Evolutionary conservation across 1,140 invertebrate genomes (phyloP).

Genomic region (Aphelinus atriplicis): DNA sequence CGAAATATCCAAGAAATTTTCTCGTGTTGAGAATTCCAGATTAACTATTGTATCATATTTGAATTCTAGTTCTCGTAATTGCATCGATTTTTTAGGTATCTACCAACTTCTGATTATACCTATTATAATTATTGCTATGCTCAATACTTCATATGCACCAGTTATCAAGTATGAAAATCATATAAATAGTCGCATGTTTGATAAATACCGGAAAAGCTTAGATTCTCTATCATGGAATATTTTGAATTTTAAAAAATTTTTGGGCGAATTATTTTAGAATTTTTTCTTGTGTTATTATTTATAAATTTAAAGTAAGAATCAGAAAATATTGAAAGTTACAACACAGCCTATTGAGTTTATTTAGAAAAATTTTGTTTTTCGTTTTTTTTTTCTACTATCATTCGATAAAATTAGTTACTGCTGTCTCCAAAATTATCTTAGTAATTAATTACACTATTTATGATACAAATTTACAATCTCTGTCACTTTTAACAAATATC

Average conservation of each 20-base stretch:
- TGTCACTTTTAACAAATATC: too few species aligned
- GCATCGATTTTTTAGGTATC: too few species aligned
- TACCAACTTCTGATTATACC: neutral
- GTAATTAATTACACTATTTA: neutral
- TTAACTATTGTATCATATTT: conserved; percentile 19
- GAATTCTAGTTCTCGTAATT: neutral
- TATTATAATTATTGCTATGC: conserved; percentile 37
- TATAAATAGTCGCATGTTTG: conserved; percentile 2
- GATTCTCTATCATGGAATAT: conserved; percentile 11
- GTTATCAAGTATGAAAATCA: conserved; percentile 24
- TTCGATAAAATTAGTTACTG: neutral
- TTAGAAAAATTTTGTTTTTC: conserved; percentile 1
- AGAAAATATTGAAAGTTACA: conserved; percentile 7
- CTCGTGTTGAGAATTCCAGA: conserved; percentile 12
- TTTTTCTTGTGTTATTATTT: conserved; percentile 4
- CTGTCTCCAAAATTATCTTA: conserved; percentile 5
- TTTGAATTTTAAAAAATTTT: conserved; percentile 29
- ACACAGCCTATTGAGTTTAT: conserved; percentile 15
- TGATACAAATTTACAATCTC: too few species aligned
- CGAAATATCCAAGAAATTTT: conserved; percentile 21
- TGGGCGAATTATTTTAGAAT: neutral
- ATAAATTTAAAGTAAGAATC: conserved; percentile 15
- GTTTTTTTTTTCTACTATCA: neutral
- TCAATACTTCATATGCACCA: conserved; percentile 9
- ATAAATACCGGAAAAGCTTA: conserved; percentile 1